These are phyloP conservation scores for Molorchus minor DNA, from an alignment of 2,888 invertebrate species.

Conservation along the genomic window DNA sequence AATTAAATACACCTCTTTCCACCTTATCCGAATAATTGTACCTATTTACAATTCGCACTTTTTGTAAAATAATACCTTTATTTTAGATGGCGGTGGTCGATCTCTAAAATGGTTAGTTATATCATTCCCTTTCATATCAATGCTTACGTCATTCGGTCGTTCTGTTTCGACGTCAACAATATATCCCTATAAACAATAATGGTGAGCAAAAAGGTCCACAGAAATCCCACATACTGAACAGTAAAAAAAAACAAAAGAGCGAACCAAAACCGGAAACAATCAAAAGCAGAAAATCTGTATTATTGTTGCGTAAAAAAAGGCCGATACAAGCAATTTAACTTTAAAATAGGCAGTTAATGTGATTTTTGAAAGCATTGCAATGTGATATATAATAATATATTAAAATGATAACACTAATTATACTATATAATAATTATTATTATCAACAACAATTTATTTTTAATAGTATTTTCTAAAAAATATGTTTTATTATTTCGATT, in stretches of 20 bases:
- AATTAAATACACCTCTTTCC: too few relatives aligned
- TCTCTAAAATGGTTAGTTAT: conserved; percentile 52
- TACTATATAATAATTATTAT: too few relatives aligned
- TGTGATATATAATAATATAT: too few relatives aligned
- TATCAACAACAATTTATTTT: too few relatives aligned
- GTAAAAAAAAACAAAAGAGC: not conserved
- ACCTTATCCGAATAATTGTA: too few relatives aligned
- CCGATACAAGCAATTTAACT: too few relatives aligned
- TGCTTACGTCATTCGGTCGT: conserved; percentile 57
- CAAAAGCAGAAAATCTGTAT: not conserved
- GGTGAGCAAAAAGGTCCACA: conserved; percentile 24
- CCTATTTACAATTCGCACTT: too few relatives aligned
- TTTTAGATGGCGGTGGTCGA: conserved; percentile 48
- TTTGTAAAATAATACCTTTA: conserved; percentile 54
- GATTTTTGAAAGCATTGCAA: too few relatives aligned
- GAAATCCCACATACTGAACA: not conserved
- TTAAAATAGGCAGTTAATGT: too few relatives aligned
- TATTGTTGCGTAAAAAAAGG: conserved; percentile 21
- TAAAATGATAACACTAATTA: too few relatives aligned
- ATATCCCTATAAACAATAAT: conserved; percentile 59
- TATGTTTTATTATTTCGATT: too few relatives aligned
- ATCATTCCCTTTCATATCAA: conserved; percentile 58
- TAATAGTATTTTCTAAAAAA: too few relatives aligned
- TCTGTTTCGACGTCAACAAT: conserved; percentile 56
- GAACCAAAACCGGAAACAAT: not conserved